Conservation (phyloP, 2,888 invertebrate genomes). For the Tromatobia lineatoria region DNA sequence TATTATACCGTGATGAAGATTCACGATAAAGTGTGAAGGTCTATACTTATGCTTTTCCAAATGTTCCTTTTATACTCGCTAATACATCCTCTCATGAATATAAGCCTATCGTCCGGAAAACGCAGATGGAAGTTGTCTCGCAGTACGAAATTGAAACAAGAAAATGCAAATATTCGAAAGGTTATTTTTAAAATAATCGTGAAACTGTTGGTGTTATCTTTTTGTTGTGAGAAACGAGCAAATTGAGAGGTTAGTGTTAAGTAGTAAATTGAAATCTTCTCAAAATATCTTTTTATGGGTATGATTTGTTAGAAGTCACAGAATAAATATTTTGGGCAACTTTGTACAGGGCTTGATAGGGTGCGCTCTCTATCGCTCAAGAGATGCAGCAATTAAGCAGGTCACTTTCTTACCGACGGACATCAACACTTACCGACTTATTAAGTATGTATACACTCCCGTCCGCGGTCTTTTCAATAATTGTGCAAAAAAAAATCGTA, state of each 20-base stretch:
- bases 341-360: neutral
- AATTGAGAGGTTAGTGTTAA: neutral
- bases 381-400: neutral
- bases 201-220: neutral
- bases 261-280: neutral
- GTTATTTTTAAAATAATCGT: neutral
- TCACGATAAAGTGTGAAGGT: constrained; percentile 3
- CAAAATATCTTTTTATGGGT: neutral
- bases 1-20: constrained; percentile 52
- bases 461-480: neutral
- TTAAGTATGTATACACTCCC: neutral
- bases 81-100: constrained; percentile 8
- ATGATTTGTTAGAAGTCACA: neutral
- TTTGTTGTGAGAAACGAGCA: neutral
- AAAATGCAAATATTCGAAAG: neutral
- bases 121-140: constrained; percentile 1
- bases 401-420: constrained; percentile 26
- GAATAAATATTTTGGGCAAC: neutral
- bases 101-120: neutral
- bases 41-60: neutral
- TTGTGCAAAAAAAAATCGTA: neutral
- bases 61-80: neutral
- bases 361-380: constrained; percentile 11
- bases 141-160: neutral
- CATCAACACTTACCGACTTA: neutral